Conservation (phyloP, 2,888 invertebrate genomes). For the Poecilobothrus nobilitatus region DNA sequence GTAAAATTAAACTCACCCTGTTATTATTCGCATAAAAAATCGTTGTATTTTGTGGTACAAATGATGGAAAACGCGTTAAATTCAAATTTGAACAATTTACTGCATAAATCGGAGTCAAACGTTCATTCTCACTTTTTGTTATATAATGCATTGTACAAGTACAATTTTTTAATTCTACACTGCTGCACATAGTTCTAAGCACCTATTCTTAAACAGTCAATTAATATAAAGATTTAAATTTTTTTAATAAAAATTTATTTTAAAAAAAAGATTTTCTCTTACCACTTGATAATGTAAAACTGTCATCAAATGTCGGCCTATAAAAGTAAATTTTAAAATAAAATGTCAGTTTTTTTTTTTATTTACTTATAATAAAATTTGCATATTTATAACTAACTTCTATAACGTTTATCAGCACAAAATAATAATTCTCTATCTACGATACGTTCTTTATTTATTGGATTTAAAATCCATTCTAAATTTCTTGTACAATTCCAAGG, state of each 20-base stretch:
- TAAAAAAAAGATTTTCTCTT: slow-evolving; percentile 13
- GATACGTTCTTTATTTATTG: slow-evolving; percentile 33
- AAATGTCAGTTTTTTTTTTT: no score
- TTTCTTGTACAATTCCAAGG: slow-evolving; percentile 42
- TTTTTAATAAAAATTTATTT: background rate
- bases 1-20: slow-evolving; percentile 27
- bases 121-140: slow-evolving; percentile 29
- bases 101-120: slow-evolving; percentile 39
- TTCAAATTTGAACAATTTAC: slow-evolving; percentile 39
- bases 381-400: slow-evolving; percentile 28
- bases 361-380: no score
- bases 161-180: slow-evolving; percentile 38
- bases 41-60: slow-evolving; percentile 40
- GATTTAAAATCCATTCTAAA: slow-evolving; percentile 39
- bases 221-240: background rate
- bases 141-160: slow-evolving; percentile 40
- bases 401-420: slow-evolving; percentile 39
- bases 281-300: slow-evolving; percentile 42
- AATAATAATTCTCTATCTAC: slow-evolving; percentile 35
- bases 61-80: slow-evolving; percentile 36
- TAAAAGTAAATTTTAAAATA: background rate
- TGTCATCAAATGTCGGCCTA: slow-evolving; percentile 29
- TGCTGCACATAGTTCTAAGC: slow-evolving; percentile 35
- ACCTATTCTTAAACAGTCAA: slow-evolving; percentile 27
- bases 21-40: slow-evolving; percentile 38